Percentiles rank a stretch among this genome's conserved stretches.
Evolutionary conservation across 2,113 vertebrate species (phyloP).

Genomic region (Proteles cristata): DNA sequence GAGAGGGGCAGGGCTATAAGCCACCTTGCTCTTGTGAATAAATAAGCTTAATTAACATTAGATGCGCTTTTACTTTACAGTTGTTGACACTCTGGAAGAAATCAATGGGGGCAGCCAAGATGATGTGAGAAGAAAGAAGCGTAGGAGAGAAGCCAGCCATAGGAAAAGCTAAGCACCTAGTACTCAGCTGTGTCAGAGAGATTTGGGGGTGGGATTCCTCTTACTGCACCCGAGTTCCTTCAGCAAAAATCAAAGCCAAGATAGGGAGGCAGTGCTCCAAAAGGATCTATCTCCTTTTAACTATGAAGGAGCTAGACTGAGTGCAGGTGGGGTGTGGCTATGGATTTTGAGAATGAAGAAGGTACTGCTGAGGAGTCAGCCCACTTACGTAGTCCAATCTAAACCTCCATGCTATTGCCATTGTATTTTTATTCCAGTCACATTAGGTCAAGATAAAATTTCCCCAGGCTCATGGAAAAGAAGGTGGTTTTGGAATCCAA

Average conservation of each 20-base stretch:
- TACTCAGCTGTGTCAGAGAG: neutral
- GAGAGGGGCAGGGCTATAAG: neutral
- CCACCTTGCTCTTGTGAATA: neutral
- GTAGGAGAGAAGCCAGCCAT: neutral
- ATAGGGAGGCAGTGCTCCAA: neutral
- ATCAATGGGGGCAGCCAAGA: neutral
- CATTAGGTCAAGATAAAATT: neutral
- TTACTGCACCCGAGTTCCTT: neutral
- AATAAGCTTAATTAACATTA: neutral
- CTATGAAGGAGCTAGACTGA: neutral
- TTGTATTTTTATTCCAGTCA: neutral
- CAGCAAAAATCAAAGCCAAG: conserved; percentile 1
- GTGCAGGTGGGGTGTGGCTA: neutral
- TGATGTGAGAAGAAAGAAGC: neutral
- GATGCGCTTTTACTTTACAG: neutral
- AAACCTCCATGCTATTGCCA: neutral
- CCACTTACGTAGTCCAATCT: neutral
- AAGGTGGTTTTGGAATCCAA: neutral
- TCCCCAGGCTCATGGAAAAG: neutral
- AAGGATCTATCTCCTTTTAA: neutral
- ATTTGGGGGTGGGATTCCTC: neutral
- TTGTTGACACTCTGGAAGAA: neutral
- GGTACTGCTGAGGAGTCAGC: neutral
- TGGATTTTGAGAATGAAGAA: neutral
- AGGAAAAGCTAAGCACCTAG: neutral